These are phyloP conservation scores for Athalia circularis DNA, from an alignment of 2,888 invertebrate genomes.

Conservation along the genomic window DNA sequence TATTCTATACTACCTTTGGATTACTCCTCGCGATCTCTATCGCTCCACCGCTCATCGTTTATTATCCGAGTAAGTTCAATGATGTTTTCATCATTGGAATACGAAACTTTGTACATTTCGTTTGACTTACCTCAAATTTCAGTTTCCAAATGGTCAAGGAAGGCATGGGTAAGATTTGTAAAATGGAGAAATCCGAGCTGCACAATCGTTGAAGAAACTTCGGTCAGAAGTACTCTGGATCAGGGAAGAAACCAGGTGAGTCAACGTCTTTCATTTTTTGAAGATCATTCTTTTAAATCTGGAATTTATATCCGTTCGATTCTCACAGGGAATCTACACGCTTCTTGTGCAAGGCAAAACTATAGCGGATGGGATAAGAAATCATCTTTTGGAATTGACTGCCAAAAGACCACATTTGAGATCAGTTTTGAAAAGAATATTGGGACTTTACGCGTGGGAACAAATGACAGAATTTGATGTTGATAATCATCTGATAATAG, in stretches of 20 bases:
- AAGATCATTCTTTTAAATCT: neutral
- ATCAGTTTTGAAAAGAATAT: conserved; percentile 82
- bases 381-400: conserved; percentile 62
- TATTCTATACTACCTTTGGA: conserved; percentile 54
- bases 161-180: conserved; percentile 65
- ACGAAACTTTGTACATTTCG: neutral
- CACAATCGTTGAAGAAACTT: conserved; percentile 65
- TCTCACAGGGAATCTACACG: conserved; percentile 67
- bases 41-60: conserved; percentile 53
- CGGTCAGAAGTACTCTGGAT: conserved; percentile 66
- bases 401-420: conserved; percentile 78
- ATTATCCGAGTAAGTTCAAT: conserved; percentile 56
- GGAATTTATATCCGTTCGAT: neutral
- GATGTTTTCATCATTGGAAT: neutral
- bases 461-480: conserved; percentile 77
- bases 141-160: conserved; percentile 66
- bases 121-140: conserved; percentile 45
- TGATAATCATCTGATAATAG: conserved; percentile 83
- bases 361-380: conserved; percentile 61
- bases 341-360: conserved; percentile 66
- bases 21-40: conserved; percentile 50
- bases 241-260: conserved; percentile 69
- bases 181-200: conserved; percentile 68
- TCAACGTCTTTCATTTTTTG: conserved; percentile 9
- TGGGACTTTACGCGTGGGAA: conserved; percentile 88